phyloP scores from a whole-genome alignment of 1,140 invertebrate genomes.

The Pygmarrhopalites habei region DNA sequence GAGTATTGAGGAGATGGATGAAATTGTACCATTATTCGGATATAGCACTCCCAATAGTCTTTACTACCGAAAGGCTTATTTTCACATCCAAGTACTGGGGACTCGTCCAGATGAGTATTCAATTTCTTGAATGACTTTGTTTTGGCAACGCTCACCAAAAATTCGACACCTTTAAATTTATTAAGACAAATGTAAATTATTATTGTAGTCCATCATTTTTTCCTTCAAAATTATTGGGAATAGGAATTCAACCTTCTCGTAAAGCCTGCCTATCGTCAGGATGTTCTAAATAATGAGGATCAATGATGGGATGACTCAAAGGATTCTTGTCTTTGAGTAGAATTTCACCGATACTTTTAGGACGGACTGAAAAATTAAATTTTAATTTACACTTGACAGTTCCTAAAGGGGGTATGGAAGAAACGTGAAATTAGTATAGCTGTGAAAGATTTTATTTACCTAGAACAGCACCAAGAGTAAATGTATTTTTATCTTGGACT shows the following conservation, averaged over 20 bases:
- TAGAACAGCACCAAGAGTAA: conserved; percentile 2
- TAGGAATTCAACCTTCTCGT: too few species aligned
- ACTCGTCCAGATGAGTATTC: not conserved
- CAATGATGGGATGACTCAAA: conserved; percentile 30
- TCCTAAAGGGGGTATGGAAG: too few species aligned
- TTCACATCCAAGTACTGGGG: conserved; percentile 64
- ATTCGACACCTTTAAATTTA: not conserved
- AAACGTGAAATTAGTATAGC: too few species aligned
- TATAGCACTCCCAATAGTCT: conserved; percentile 75
- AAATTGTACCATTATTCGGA: conserved; percentile 73
- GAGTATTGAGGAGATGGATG: too few species aligned
- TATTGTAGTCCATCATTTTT: not conserved
- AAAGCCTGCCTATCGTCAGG: conserved; percentile 35
- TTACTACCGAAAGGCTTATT: conserved; percentile 64
- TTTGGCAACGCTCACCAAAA: conserved; percentile 11
- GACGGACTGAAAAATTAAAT: too few species aligned
- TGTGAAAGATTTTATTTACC: too few species aligned
- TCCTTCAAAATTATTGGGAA: not conserved
- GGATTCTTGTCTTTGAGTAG: conserved; percentile 34
- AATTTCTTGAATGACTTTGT: conserved; percentile 24
- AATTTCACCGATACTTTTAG: conserved; percentile 38
- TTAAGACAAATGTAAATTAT: not conserved
- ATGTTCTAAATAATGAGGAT: conserved; percentile 39
- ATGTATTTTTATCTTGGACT: conserved; percentile 8
- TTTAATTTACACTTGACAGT: too few species aligned